Percentiles rank a stretch among this genome's conserved stretches.
Conservation (phyloP, 1,140 invertebrate genomes). For the Spodoptera litura region DNA sequence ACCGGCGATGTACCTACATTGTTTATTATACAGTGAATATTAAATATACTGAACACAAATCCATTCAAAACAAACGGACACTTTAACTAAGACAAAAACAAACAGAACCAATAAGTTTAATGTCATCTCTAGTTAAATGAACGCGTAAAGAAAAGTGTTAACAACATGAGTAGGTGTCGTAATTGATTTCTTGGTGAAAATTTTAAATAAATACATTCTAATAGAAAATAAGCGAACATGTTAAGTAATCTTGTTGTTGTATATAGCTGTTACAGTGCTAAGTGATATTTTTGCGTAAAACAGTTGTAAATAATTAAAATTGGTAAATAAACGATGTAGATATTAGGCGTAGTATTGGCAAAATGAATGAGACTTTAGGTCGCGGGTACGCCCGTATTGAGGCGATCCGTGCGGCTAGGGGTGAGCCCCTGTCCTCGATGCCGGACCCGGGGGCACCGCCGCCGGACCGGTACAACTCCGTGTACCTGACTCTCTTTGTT, state of each 20-base stretch:
- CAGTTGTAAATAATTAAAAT: background rate
- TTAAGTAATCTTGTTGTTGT: background rate
- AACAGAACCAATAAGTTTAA: background rate
- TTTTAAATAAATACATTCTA: background rate
- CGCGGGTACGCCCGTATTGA: slow-evolving; percentile 88
- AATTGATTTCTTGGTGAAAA: background rate
- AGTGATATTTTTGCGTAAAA: background rate
- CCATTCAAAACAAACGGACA: slow-evolving; percentile 43
- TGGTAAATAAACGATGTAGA: slow-evolving; percentile 20
- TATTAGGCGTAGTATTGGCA: background rate
- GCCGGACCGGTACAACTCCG: slow-evolving; percentile 91
- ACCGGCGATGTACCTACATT: slow-evolving; percentile 58
- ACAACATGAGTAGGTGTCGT: too few relatives aligned
- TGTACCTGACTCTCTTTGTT: slow-evolving; percentile 93
- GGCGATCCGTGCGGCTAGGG: slow-evolving; percentile 73
- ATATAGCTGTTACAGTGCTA: background rate
- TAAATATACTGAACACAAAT: slow-evolving; percentile 50
- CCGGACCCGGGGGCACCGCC: slow-evolving; percentile 87
- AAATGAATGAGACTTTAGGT: slow-evolving; percentile 89
- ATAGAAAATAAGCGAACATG: slow-evolving; percentile 6
- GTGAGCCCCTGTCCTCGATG: slow-evolving; percentile 71
- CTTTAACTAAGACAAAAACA: background rate
- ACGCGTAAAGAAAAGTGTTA: background rate
- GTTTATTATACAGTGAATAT: slow-evolving; percentile 53
- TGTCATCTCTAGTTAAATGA: background rate